phyloP scores from a whole-genome alignment of 1,140 invertebrate species.

The Cecropterus lyciades region DNA sequence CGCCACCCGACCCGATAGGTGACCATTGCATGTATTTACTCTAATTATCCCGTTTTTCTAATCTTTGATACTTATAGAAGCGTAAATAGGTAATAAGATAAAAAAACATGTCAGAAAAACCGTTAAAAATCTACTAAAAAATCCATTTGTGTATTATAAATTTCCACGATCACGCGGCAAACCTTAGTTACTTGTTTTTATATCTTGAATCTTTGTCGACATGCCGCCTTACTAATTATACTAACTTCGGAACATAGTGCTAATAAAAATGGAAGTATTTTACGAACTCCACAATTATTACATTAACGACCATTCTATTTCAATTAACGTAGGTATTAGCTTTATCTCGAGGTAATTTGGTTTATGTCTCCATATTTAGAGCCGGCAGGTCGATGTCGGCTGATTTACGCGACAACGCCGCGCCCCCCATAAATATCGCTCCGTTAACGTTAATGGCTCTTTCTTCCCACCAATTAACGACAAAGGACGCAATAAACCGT shows the following conservation, averaged over 20 bases:
- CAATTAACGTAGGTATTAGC: slow-evolving; percentile 10
- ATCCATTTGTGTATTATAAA: too few species aligned
- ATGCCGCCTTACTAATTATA: not conserved
- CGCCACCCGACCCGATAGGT: too few species aligned
- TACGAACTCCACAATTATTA: not conserved
- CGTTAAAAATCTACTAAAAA: too few species aligned
- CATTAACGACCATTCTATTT: slow-evolving; percentile 7
- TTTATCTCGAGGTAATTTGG: not conserved
- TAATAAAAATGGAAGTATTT: not conserved
- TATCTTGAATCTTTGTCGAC: not conserved
- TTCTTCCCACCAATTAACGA: slow-evolving; percentile 42
- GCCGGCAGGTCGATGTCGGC: not conserved
- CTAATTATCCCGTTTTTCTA: too few species aligned
- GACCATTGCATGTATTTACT: too few species aligned
- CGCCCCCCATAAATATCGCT: slow-evolving; percentile 29
- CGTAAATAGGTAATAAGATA: too few species aligned
- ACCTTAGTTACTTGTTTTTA: too few species aligned
- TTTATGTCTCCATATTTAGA: slow-evolving; percentile 8
- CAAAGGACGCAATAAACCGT: slow-evolving; percentile 43
- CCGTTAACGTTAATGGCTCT: slow-evolving; percentile 44
- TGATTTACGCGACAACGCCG: slow-evolving; percentile 39
- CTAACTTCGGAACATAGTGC: not conserved
- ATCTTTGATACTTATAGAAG: too few species aligned
- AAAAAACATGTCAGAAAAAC: too few species aligned
- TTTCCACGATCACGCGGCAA: too few species aligned